Percentiles rank a stretch among this genome's conserved stretches.
Conservation (phyloP, 2,888 invertebrate species). For the Tipula lateralis region DNA sequence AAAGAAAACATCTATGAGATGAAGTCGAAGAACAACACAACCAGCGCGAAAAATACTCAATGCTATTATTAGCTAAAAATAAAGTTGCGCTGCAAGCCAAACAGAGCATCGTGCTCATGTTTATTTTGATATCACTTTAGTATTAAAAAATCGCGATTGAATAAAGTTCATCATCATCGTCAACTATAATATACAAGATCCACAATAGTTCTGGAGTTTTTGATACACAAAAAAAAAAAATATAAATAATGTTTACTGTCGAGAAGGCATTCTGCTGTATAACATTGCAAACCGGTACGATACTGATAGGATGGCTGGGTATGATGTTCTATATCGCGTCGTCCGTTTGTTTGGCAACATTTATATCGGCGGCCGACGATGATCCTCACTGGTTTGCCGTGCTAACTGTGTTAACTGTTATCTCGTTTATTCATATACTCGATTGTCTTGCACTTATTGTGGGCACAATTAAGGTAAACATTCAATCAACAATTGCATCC, state of each 20-base stretch:
- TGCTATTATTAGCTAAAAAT: not conserved
- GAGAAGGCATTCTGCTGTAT: not conserved
- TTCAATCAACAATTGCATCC: not conserved
- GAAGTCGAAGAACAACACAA: not conserved
- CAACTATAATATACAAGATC: not conserved
- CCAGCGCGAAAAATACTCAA: constrained; percentile 11
- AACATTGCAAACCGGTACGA: not conserved
- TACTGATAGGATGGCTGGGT: not conserved
- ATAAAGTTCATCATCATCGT: not conserved
- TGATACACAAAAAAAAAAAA: not conserved
- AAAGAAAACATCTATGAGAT: not conserved
- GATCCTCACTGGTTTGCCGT: not conserved
- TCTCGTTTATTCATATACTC: not conserved
- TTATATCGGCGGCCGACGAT: not conserved
- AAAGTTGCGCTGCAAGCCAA: constrained; percentile 13
- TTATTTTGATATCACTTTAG: constrained; percentile 11
- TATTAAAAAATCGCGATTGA: not conserved
- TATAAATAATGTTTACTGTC: not conserved
- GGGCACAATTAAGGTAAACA: not conserved
- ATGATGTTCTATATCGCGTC: not conserved
- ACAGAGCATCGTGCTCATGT: not conserved
- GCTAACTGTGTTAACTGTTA: not conserved
- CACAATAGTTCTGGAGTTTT: not conserved
- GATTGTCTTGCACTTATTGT: not conserved
- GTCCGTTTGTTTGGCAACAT: not conserved